A percentile compares a stretch with the other conserved stretches of the same genome.
phyloP scores from a whole-genome alignment of 2,797 vertebrate species.

The Manis javanica region DNA sequence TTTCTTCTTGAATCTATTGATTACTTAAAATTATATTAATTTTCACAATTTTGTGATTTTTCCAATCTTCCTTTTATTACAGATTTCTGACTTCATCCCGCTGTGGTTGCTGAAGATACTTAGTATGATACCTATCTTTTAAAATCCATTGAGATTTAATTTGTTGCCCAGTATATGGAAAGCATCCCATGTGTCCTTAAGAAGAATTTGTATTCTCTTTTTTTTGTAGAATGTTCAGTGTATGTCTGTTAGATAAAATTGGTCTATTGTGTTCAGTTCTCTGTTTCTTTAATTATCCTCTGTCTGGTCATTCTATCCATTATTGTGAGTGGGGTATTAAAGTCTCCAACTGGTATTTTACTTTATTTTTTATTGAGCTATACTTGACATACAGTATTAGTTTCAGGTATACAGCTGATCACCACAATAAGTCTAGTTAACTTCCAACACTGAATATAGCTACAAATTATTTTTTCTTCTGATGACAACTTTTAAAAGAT shows the following conservation, averaged over 20 bases:
- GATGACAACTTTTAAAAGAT: not conserved
- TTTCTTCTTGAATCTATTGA: not conserved
- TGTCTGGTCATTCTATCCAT: not conserved
- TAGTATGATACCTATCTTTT: not conserved
- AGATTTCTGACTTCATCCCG: not conserved
- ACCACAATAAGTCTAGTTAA: not conserved
- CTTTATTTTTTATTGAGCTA: not conserved
- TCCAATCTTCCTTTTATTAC: not conserved
- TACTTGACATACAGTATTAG: not conserved
- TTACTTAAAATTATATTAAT: not conserved
- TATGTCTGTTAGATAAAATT: not conserved
- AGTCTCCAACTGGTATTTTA: not conserved
- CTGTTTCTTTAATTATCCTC: not conserved
- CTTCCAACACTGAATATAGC: not conserved
- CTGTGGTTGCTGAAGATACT: not conserved
- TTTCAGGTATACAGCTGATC: not conserved
- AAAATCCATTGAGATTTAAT: not conserved
- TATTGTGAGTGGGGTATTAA: not conserved
- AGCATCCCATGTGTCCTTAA: not conserved
- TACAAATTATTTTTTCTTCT: not conserved
- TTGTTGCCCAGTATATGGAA: not conserved
- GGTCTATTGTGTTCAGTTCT: not conserved
- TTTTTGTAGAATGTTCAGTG: no score
- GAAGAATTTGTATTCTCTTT: not conserved
- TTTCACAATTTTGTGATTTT: not conserved